Evolutionary conservation across 1,140 invertebrate species (phyloP).

Genomic region (Wasmannia auropunctata): DNA sequence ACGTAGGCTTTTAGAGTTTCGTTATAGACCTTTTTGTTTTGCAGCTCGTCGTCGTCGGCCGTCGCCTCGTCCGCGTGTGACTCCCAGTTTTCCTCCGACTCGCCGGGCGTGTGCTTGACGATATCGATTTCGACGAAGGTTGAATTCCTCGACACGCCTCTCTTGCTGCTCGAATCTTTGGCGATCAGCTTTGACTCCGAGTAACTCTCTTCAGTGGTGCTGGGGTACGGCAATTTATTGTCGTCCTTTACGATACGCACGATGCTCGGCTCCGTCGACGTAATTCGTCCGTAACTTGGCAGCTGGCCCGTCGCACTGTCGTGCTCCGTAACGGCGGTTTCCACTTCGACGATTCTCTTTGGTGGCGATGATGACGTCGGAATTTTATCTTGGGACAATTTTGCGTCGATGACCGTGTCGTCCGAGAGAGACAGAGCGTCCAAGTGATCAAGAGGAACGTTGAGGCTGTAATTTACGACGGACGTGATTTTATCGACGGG

Average conservation of each 20-base stretch:
- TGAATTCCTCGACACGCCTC: conserved; percentile 74
- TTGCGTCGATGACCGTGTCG: neutral
- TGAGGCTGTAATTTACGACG: conserved; percentile 35
- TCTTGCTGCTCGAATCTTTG: conserved; percentile 64
- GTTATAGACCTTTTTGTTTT: conserved; percentile 77
- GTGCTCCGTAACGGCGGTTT: conserved; percentile 70
- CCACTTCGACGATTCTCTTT: conserved; percentile 71
- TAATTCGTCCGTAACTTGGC: conserved; percentile 46
- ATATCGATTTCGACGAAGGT: conserved; percentile 81
- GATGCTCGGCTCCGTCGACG: neutral
- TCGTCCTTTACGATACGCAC: conserved; percentile 53
- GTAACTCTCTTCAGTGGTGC: conserved; percentile 72
- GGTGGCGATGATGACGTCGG: conserved; percentile 22
- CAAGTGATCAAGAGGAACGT: neutral
- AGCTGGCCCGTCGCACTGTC: conserved; percentile 65
- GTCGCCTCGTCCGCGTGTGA: neutral
- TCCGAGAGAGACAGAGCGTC: neutral
- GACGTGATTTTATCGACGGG: conserved; percentile 89
- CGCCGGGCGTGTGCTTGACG: conserved; percentile 75
- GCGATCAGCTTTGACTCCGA: conserved; percentile 70
- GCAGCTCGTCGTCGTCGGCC: neutral
- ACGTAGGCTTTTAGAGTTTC: conserved; percentile 81
- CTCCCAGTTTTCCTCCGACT: conserved; percentile 20
- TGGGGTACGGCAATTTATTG: conserved; percentile 58
- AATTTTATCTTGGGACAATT: neutral